Evolutionary conservation across 1,140 invertebrate genomes (phyloP).

Genomic region (Babylonia areolata): DNA sequence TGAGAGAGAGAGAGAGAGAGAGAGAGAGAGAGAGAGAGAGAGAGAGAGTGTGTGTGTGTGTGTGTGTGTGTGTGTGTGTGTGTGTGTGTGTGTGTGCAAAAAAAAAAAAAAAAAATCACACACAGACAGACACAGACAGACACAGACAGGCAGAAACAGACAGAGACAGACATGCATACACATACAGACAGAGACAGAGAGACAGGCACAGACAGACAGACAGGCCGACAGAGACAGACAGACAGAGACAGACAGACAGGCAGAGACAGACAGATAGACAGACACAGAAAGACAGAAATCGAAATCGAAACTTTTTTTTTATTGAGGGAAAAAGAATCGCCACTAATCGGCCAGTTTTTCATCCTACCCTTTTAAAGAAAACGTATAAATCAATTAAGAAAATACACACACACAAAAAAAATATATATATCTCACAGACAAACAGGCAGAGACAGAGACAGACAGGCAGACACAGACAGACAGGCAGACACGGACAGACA

Average conservation of each 20-base stretch:
- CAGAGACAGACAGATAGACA: background rate
- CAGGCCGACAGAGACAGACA: background rate
- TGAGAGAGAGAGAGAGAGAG: background rate
- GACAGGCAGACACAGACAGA: background rate
- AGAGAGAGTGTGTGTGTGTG: background rate
- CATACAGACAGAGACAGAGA: background rate
- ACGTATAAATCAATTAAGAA: too few relatives aligned
- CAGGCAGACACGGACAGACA: background rate
- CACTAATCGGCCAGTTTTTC: too few relatives aligned
- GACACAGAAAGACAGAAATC: background rate
- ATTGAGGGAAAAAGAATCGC: too few relatives aligned
- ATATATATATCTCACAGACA: too few relatives aligned
- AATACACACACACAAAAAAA: too few relatives aligned
- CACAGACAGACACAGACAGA: background rate
- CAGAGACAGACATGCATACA: background rate
- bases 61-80: background rate
- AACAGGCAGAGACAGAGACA: background rate
- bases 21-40: conserved; percentile 11
- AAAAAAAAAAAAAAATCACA: background rate
- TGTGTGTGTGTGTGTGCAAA: background rate
- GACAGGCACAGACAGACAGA: background rate
- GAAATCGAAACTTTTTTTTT: too few relatives aligned
- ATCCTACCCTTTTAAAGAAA: too few relatives aligned
- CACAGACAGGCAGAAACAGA: background rate
- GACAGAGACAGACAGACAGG: background rate